Evolutionary conservation across 2,797 vertebrate species (phyloP).

Genomic region (Mormyrus hasselquistii): DNA sequence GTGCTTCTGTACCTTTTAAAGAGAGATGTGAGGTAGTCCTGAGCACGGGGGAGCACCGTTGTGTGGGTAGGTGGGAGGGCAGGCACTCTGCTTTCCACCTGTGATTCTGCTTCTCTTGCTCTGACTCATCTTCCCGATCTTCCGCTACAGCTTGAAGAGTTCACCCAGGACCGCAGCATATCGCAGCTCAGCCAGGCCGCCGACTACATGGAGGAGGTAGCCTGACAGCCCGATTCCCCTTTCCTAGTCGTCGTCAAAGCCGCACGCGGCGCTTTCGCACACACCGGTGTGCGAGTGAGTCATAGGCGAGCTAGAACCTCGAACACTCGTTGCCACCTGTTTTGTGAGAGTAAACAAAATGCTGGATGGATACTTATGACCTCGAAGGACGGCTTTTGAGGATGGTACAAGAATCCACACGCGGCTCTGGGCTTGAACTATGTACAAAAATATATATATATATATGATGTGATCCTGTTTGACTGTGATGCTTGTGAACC

Average conservation of each 20-base stretch:
- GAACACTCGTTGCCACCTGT: not conserved
- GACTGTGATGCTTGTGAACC: not conserved
- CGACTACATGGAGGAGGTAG: conserved; percentile 85
- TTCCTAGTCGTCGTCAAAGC: too few species aligned
- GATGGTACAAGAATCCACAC: not conserved
- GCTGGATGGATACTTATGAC: not conserved
- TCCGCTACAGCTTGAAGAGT: conserved; percentile 66
- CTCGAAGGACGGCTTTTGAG: not conserved
- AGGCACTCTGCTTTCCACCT: not conserved
- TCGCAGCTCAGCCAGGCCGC: conserved; percentile 78
- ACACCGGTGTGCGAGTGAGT: not conserved
- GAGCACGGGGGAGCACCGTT: not conserved
- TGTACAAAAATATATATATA: not conserved
- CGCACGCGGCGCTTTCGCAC: not conserved
- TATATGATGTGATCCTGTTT: not conserved
- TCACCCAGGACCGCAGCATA: conserved; percentile 78
- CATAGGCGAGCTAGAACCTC: not conserved
- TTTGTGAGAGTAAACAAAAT: not conserved
- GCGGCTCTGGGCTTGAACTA: not conserved
- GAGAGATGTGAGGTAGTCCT: not conserved
- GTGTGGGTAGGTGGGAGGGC: not conserved
- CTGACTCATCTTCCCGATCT: not conserved
- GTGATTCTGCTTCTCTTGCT: not conserved
- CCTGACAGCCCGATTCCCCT: conserved; percentile 49
- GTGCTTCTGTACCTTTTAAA: not conserved